Evolutionary conservation across 2,797 vertebrate genomes (phyloP).

Genomic region (Vireo griseus): DNA sequence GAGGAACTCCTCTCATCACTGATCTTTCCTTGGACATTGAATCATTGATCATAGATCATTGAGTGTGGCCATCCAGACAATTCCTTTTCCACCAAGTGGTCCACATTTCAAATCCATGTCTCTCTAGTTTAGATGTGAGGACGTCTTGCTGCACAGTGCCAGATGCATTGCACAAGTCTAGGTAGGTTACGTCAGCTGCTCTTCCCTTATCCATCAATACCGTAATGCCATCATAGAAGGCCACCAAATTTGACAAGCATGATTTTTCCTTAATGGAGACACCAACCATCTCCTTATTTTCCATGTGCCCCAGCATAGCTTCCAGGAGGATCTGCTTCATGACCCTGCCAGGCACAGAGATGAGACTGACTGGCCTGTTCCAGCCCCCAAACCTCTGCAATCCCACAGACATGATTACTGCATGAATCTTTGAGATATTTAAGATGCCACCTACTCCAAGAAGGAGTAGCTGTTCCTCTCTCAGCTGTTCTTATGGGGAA

Average conservation of each 20-base stretch:
- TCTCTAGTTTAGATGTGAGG: not conserved
- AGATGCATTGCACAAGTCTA: no score
- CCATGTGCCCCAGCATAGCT: not conserved
- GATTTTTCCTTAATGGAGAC: not conserved
- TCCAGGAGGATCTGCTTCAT: not conserved
- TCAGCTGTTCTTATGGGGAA: not conserved
- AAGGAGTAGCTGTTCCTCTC: not conserved
- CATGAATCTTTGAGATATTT: not conserved
- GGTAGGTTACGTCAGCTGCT: not conserved
- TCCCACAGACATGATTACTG: accelerated
- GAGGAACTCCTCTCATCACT: accelerated
- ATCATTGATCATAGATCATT: not conserved
- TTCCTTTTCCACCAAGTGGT: accelerated
- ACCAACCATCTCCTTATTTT: not conserved
- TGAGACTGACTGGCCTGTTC: not conserved
- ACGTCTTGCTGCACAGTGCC: not conserved
- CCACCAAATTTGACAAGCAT: not conserved
- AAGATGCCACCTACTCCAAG: not conserved
- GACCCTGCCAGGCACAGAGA: not conserved
- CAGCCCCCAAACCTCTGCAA: not conserved
- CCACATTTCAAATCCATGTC: not conserved
- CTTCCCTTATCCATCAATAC: not conserved
- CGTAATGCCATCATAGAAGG: not conserved
- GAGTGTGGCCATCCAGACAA: not conserved
- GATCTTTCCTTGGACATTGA: no score